Base-by-base conservation (phyloP, 2,797 vertebrate species). In the Limnodromus scolopaceus region DNA sequence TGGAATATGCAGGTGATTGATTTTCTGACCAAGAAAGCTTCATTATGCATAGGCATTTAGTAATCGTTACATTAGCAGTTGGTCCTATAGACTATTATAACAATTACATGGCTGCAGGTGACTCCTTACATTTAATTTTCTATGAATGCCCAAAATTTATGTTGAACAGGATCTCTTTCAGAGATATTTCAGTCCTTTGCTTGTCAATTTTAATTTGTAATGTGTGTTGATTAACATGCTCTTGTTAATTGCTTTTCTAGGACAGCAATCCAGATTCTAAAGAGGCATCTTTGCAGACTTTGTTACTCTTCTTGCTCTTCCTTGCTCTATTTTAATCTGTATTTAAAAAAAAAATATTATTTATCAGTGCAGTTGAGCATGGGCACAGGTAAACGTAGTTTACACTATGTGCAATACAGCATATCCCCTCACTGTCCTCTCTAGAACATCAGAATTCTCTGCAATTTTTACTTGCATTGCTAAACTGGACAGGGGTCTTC, bases 31-130 rank as follows among this genome's bases (percentile, higher is more conserved):
- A 61, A 92, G 71, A 81, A 79, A 75, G 3, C 48, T 88, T 30
- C 5, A 10, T 70, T 91, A 55, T 53, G 10, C 16, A 41, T 4
- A 34, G 39, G 36, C 17, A 46, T 53, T 93, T 87, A 87, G 45
- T 68, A 84, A 74, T 74, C 27, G 14, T 79, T 49, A 84, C 63
- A 43, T 64, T 86, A 93, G 13, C 64, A 64, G 22, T 57, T 84
- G 27, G 34, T 91, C 76, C n/a, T 85, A 81, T 85, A 91, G 74
- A 65, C 14, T 84, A 14, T 66, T 92, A 72, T 20, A 75, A 27
- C 84, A 93, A 93, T 91, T 48, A 57, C 71, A 87, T 57, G 71
- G 34, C 91, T 87, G 58, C 69, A 93, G 46, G 30, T 95, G 48
- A 83, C 48, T 85, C 66, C 41, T 75, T 74, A 41, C 13, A 36